These are phyloP conservation scores for Laothoe populi DNA, from an alignment of 2,888 invertebrate genomes.

Conservation along the genomic window DNA sequence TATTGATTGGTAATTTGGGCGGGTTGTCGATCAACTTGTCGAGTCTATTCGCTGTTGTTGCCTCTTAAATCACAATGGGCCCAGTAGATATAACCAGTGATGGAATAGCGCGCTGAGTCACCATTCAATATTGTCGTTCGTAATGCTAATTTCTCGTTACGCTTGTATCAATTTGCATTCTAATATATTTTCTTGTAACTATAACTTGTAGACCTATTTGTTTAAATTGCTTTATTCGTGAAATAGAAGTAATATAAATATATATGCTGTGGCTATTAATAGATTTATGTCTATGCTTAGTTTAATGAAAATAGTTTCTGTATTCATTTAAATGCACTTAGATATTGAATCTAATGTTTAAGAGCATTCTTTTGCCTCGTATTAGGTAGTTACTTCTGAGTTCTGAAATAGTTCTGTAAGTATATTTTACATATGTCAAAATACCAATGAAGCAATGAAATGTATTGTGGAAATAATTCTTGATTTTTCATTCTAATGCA, in stretches of 20 bases:
- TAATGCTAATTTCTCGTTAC: slow-evolving; percentile 80
- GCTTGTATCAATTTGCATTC: slow-evolving; percentile 82
- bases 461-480: too few relatives aligned
- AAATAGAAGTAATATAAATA: neutral
- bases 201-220: slow-evolving; percentile 46
- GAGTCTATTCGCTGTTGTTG: slow-evolving; percentile 56
- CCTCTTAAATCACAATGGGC: slow-evolving; percentile 50
- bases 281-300: neutral
- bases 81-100: slow-evolving; percentile 63
- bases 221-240: slow-evolving; percentile 37
- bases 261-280: slow-evolving; percentile 9
- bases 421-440: too few relatives aligned
- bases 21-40: slow-evolving; percentile 72
- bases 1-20: slow-evolving; percentile 78
- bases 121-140: slow-evolving; percentile 77
- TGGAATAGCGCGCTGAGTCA: slow-evolving; percentile 78
- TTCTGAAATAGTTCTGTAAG: neutral
- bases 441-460: too few relatives aligned
- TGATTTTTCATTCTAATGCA: too few relatives aligned
- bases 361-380: neutral
- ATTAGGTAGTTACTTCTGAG: neutral
- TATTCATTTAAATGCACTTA: neutral
- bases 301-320: neutral
- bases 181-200: slow-evolving; percentile 68
- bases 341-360: neutral